phyloP scores from a whole-genome alignment of 2,113 vertebrate species.

The Oostethus manadensis region DNA sequence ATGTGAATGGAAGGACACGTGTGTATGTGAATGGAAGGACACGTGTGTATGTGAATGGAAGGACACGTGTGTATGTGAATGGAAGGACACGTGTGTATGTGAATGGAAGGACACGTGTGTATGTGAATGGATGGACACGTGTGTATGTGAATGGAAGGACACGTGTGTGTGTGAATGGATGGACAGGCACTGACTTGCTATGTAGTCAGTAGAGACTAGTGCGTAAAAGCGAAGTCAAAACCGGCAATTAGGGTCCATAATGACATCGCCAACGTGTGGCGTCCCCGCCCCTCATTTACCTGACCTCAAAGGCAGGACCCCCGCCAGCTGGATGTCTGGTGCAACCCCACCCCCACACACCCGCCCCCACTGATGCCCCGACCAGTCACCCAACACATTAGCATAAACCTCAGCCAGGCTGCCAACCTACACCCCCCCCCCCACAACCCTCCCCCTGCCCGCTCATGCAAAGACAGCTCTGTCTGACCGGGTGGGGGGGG shows the following conservation, averaged over 20 bases:
- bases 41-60: no score
- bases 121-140: no score
- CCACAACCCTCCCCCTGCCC: slow-evolving; percentile 24
- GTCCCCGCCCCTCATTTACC: slow-evolving; percentile 33
- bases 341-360: slow-evolving; percentile 54
- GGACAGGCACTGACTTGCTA: no score
- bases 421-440: slow-evolving; percentile 59
- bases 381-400: slow-evolving; percentile 65
- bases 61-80: no score
- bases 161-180: no score
- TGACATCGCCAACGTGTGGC: neutral
- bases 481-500: slow-evolving; percentile 42
- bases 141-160: no score
- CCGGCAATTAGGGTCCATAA: neutral
- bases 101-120: no score
- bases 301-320: slow-evolving; percentile 52
- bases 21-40: no score
- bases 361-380: slow-evolving; percentile 50
- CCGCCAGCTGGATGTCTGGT: slow-evolving; percentile 46
- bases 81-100: no score
- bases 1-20: no score
- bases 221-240: no score
- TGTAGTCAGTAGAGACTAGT: no score
- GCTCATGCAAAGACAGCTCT: slow-evolving; percentile 57
- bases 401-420: slow-evolving; percentile 52